Evolutionary conservation across 35 echinoderm and acorn worm genomes (phyloP).

Genomic region (Lytechinus variegatus): DNA sequence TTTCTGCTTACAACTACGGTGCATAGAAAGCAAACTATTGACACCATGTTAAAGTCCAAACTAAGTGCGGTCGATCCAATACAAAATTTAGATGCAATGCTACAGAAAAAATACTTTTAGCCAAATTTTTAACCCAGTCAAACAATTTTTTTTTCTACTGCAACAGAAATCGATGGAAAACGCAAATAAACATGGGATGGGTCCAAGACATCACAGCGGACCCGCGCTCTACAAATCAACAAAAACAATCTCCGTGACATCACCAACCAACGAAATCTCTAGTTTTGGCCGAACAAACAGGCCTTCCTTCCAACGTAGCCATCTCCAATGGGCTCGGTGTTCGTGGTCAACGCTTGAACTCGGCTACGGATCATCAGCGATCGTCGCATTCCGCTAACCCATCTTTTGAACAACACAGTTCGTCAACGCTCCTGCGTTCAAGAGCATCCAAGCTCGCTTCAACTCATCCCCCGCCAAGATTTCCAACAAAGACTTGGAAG

Average conservation of each 20-base stretch:
- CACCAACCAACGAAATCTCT: not conserved
- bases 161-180: not conserved
- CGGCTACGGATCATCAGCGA: not conserved
- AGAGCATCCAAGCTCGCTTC: not conserved
- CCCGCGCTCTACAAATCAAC: constrained; percentile 1
- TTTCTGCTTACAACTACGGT: too few species aligned
- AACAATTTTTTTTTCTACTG: not conserved
- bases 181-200: not conserved
- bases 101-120: too few species aligned
- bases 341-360: constrained; percentile 27
- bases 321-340: not conserved
- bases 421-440: constrained; percentile 36
- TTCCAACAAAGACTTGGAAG: not conserved
- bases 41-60: too few species aligned
- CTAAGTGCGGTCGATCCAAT: too few species aligned
- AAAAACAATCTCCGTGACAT: not conserved
- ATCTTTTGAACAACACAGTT: not conserved
- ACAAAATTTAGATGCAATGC: too few species aligned
- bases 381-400: not conserved
- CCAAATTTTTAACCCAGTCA: too few species aligned
- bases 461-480: constrained; percentile 24
- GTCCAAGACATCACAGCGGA: not conserved
- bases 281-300: not conserved
- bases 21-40: too few species aligned
- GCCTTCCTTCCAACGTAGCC: not conserved